phyloP scores from a whole-genome alignment of 2,113 vertebrate genomes.

The Cyprinodon tularosa region DNA sequence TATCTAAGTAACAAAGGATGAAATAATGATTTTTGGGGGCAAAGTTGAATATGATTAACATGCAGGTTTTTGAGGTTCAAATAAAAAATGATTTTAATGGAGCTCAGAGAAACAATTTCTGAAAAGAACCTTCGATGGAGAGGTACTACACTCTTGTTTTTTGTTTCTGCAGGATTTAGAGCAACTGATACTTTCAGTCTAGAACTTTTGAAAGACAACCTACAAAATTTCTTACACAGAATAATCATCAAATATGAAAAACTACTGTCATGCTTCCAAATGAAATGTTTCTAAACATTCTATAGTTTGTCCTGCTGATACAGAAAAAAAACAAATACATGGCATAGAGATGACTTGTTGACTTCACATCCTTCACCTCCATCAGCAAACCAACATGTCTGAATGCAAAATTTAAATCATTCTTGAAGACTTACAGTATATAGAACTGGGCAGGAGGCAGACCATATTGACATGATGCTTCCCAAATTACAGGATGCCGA shows the following conservation, averaged over 20 bases:
- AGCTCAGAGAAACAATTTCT: background rate
- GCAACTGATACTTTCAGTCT: background rate
- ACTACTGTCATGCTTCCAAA: background rate
- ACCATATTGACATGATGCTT: no score
- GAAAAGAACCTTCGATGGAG: background rate
- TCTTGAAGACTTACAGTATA: no score
- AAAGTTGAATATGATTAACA: background rate
- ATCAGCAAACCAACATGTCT: no score
- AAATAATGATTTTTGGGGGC: background rate
- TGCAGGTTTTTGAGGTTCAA: background rate
- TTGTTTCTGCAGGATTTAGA: background rate
- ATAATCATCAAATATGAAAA: background rate
- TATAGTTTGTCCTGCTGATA: no score
- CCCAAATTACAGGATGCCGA: no score
- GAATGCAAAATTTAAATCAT: no score
- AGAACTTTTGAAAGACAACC: background rate
- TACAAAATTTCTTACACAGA: background rate
- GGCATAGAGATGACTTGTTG: no score
- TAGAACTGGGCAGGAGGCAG: no score
- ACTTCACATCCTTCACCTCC: no score
- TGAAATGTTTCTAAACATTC: no score
- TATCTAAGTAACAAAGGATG: background rate
- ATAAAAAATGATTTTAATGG: background rate
- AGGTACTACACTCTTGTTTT: background rate
- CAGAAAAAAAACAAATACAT: no score